Conservation (phyloP, 2,113 vertebrate species). For the Apeltes quadracus region DNA sequence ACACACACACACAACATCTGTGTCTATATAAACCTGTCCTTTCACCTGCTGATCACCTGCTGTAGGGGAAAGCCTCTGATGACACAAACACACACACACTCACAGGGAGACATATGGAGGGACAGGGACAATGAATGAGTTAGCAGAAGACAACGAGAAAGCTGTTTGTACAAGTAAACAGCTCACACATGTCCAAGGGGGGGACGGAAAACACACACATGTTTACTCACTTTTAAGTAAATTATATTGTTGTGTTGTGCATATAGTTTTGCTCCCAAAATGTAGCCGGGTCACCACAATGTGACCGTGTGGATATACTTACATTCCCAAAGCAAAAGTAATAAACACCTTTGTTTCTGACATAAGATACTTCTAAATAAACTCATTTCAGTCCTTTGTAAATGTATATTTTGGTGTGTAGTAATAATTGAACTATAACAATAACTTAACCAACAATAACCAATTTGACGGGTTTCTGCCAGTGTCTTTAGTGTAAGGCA, state of each 20-base stretch:
- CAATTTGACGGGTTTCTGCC: not conserved
- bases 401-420: not conserved
- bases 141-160: slow-evolving; percentile 55
- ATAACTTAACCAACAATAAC: not conserved
- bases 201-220: not conserved
- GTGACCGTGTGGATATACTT: not conserved
- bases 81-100: slow-evolving; percentile 29
- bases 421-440: not conserved
- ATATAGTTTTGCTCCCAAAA: not conserved
- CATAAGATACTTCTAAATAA: not conserved
- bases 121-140: slow-evolving; percentile 54
- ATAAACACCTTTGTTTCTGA: not conserved
- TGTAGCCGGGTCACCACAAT: not conserved
- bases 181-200: slow-evolving; percentile 27
- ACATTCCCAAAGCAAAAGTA: not conserved
- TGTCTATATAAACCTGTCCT: slow-evolving; percentile 53
- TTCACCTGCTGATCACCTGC: slow-evolving; percentile 77
- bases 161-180: slow-evolving; percentile 59
- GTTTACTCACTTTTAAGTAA: not conserved
- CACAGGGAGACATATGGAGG: slow-evolving; percentile 24
- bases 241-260: not conserved
- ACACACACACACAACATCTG: slow-evolving; percentile 56
- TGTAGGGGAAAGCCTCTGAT: slow-evolving; percentile 27
- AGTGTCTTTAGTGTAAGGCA: slow-evolving; percentile 21
- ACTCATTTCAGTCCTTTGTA: not conserved